Evolutionary conservation across 2,888 invertebrate genomes (phyloP), one percentile per base, ranked within the genome.

Genomic region (Nomada flava): DNA sequence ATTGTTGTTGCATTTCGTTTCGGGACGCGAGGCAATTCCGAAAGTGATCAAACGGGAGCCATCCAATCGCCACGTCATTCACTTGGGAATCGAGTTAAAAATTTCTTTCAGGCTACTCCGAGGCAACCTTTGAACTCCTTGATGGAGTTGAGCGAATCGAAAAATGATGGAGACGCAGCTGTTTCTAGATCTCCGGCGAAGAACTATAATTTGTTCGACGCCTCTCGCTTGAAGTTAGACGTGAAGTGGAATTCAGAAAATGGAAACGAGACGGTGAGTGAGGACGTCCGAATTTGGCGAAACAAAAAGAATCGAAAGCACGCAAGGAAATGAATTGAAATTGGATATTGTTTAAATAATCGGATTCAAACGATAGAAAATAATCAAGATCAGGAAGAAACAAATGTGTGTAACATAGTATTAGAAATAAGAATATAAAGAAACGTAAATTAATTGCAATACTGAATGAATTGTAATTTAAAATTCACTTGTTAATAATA

Each of bases 21-120:
- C 26, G 18, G 23, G 15, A 23, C 44, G 13, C 52, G 15, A 23
- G 26, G 44, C 36, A 59, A 71, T 71, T 71, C 10, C 29, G 5
- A 42, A 62, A 15, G 29, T 36, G 36, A 62, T 62, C 71, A 18
- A 62, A 62, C 50, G 18, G 42, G 23, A 44, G 42, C 23, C 42
- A 23, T 55, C 55, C 42, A 55, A 55, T 42, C 68, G 23, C 23
- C 36, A 36, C 20, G 55, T 68, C 55, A 68, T 42, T 68, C 68
- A 42, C 20, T 42, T 29, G 67, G 52, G 20, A 53, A 53, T 67
- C 15, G 20, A 68, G 55, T 68, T 55, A 67, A 20, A 67, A 52
- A 67, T 20, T 29, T 67, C 67, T 67, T 53, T 53, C 26, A 65
- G 20, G 52, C n/a, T 53, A 3, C 29, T 53, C 15, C 23, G 15